A percentile compares a stretch with the other conserved stretches of the same genome.
phyloP scores from a whole-genome alignment of 2,888 invertebrate genomes.

The Neoitamus cyanurus region DNA sequence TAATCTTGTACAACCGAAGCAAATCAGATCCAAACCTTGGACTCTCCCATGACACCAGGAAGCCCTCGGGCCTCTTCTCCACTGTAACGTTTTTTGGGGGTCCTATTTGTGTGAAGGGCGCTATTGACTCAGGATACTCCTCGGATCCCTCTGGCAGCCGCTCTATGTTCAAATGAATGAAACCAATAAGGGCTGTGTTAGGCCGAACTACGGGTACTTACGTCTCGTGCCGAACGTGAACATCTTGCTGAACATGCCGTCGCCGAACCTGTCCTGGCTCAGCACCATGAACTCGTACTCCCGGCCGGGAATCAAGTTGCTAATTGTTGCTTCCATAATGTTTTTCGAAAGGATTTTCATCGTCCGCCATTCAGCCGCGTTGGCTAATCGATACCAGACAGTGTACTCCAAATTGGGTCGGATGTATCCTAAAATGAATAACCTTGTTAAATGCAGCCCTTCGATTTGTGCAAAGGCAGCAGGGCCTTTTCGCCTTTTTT shows the following conservation, averaged over 20 bases:
- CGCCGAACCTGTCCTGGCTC: slow-evolving; percentile 86
- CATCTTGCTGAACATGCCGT: slow-evolving; percentile 90
- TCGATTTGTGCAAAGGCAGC: background rate
- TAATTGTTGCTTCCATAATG: slow-evolving; percentile 81
- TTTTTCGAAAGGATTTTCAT: slow-evolving; percentile 79
- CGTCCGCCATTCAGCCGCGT: slow-evolving; percentile 85
- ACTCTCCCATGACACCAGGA: slow-evolving; percentile 80
- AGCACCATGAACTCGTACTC: slow-evolving; percentile 93
- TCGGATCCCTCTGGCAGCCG: slow-evolving; percentile 51
- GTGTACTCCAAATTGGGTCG: slow-evolving; percentile 83
- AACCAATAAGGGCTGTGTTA: background rate
- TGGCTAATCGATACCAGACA: slow-evolving; percentile 85
- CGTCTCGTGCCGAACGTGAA: slow-evolving; percentile 79
- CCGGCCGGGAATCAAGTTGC: slow-evolving; percentile 78
- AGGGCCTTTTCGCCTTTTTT: background rate
- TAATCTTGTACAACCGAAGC: slow-evolving; percentile 74
- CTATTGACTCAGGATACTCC: slow-evolving; percentile 55
- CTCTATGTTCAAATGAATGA: background rate
- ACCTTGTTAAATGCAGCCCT: background rate
- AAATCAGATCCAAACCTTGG: slow-evolving; percentile 71
- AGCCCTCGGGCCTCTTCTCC: slow-evolving; percentile 77
- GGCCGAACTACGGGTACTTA: slow-evolving; percentile 50
- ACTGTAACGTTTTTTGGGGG: slow-evolving; percentile 78
- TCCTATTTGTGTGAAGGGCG: slow-evolving; percentile 67
- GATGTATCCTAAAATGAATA: slow-evolving; percentile 71